Conservation (phyloP, 2,797 vertebrate genomes). For the Carduelis carduelis region DNA sequence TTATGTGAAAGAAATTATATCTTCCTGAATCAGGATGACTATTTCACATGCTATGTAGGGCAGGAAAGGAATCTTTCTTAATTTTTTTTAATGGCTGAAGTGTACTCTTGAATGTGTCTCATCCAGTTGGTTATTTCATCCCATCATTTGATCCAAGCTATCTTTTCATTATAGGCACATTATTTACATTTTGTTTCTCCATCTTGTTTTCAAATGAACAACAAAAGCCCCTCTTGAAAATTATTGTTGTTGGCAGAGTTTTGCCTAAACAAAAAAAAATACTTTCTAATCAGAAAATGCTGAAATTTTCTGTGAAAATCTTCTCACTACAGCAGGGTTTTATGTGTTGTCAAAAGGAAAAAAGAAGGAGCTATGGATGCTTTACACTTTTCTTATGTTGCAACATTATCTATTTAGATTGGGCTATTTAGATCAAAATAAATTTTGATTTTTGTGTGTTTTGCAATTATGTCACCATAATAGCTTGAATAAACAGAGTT, state of each 20-base stretch:
- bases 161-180: neutral
- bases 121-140: neutral
- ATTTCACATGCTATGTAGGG: neutral
- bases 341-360: neutral
- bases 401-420: neutral
- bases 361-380: neutral
- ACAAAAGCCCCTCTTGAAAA: neutral
- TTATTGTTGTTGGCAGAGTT: neutral
- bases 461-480: neutral
- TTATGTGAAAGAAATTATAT: neutral
- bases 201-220: neutral
- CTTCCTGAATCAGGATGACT: neutral
- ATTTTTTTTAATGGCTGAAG: neutral
- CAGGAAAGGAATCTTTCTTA: neutral
- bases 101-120: neutral
- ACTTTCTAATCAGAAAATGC: neutral
- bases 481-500: neutral
- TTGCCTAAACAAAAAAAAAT: neutral
- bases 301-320: neutral
- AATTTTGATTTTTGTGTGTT: neutral
- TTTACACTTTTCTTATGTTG: neutral
- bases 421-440: neutral
- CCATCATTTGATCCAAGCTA: neutral
- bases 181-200: neutral
- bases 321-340: neutral